phyloP scores from a whole-genome alignment of 2,113 vertebrate species.

The Oncorhynchus gorbuscha region DNA sequence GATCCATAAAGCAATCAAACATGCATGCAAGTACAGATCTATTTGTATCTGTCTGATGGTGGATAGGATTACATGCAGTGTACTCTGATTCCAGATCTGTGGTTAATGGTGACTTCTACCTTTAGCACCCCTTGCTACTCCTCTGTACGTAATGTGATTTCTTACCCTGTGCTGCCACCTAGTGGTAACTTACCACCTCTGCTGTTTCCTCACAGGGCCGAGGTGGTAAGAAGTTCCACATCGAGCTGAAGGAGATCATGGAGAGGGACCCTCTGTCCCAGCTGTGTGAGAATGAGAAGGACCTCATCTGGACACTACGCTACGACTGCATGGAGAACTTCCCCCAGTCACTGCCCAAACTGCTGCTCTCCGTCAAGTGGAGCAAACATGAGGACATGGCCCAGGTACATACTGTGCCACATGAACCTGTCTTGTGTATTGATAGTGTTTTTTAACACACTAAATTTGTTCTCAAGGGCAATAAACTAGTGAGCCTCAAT shows the following conservation, averaged over 20 bases:
- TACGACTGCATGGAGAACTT: conserved; percentile 92
- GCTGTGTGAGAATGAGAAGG: conserved; percentile 98
- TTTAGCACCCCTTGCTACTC: background rate
- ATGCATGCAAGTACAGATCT: background rate
- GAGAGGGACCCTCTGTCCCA: conserved; percentile 96
- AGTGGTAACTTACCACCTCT: conserved; percentile 27
- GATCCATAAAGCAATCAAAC: no score
- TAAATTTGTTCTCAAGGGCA: background rate
- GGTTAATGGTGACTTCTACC: background rate
- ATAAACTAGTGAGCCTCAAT: background rate
- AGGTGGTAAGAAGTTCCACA: conserved; percentile 93
- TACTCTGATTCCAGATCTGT: background rate
- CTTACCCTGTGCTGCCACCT: conserved; percentile 50
- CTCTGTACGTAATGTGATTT: conserved; percentile 3
- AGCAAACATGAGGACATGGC: conserved; percentile 98
- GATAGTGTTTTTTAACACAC: background rate
- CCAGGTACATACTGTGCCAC: conserved; percentile 76
- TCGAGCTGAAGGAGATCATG: conserved; percentile 98
- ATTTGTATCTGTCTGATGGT: background rate
- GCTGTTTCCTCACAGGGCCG: conserved; percentile 76
- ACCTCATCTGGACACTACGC: conserved; percentile 96
- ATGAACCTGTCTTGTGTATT: background rate
- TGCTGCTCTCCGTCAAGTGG: conserved; percentile 96
- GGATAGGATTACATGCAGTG: background rate
- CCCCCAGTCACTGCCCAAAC: conserved; percentile 92